Evolutionary conservation across 2,113 vertebrate genomes (phyloP).

Genomic region (Elgaria multicarinata): DNA sequence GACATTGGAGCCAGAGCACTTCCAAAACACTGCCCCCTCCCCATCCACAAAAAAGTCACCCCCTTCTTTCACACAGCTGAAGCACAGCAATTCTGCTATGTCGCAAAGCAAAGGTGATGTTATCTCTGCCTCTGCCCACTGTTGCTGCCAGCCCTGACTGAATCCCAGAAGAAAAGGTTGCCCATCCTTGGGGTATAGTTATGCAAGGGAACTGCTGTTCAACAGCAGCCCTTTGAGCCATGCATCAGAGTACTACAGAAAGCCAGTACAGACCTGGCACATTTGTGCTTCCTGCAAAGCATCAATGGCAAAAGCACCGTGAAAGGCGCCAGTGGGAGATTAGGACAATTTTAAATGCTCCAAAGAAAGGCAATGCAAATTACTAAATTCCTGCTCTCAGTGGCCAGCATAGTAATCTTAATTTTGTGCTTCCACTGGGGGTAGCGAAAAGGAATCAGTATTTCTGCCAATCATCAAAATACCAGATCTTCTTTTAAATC

Average conservation of each 20-base stretch:
- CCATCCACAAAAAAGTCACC: no score
- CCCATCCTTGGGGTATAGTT: background rate
- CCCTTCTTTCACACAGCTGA: background rate
- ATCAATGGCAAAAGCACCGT: background rate
- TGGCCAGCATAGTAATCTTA: background rate
- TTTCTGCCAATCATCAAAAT: background rate
- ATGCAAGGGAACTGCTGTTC: background rate
- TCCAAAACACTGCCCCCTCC: no score
- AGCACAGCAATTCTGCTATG: background rate
- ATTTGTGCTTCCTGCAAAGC: background rate
- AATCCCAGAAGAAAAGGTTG: background rate
- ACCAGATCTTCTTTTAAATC: background rate
- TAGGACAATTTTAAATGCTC: background rate
- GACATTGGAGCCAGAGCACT: no score
- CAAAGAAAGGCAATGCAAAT: background rate
- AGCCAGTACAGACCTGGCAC: background rate
- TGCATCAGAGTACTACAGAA: background rate
- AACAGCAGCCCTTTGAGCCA: background rate
- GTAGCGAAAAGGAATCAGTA: background rate
- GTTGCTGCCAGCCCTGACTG: background rate
- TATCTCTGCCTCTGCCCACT: background rate
- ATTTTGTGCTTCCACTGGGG: background rate
- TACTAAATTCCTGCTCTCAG: background rate
- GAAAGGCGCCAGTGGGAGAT: background rate
- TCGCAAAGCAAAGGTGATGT: no score